Evolutionary conservation across 2,797 vertebrate species (phyloP).

Genomic region (Fundulus diaphanus): DNA sequence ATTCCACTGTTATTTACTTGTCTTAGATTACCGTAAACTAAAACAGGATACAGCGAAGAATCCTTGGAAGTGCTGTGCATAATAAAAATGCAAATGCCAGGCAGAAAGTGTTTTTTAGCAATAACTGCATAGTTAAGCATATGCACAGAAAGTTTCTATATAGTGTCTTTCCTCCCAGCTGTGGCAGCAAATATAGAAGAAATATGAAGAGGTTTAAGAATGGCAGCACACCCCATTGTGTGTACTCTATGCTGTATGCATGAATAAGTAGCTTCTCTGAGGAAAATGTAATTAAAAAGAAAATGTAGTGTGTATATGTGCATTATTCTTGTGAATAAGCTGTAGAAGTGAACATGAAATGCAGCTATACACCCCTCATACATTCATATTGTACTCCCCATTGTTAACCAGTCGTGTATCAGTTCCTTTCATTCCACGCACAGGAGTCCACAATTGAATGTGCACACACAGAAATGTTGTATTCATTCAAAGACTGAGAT

Average conservation of each 20-base stretch:
- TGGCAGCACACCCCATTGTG: slow-evolving; percentile 45
- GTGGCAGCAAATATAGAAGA: slow-evolving; percentile 46
- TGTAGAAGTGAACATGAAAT: slow-evolving; percentile 60
- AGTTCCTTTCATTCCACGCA: slow-evolving; percentile 57
- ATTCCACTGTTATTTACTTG: slow-evolving; percentile 31
- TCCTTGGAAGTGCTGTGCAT: slow-evolving; percentile 43
- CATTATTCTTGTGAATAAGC: slow-evolving; percentile 63
- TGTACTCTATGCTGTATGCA: slow-evolving; percentile 40
- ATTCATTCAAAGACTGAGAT: slow-evolving; percentile 56
- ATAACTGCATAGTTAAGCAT: slow-evolving; percentile 52
- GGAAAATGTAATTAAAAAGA: slow-evolving; percentile 66
- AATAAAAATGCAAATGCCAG: slow-evolving; percentile 68
- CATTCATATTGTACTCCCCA: slow-evolving; percentile 61
- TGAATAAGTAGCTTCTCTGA: slow-evolving; percentile 55
- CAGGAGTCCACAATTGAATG: slow-evolving; percentile 43
- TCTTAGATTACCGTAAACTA: slow-evolving; percentile 34
- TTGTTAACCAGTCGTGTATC: slow-evolving; percentile 67
- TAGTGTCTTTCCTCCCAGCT: slow-evolving; percentile 33
- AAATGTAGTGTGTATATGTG: slow-evolving; percentile 62
- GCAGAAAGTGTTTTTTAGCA: slow-evolving; percentile 45
- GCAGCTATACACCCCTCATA: slow-evolving; percentile 58
- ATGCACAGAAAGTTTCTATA: slow-evolving; percentile 41
- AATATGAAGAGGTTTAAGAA: slow-evolving; percentile 50
- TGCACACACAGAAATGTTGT: slow-evolving; percentile 34
- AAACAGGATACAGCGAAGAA: slow-evolving; percentile 20